These are phyloP conservation scores for Drymonia ruficornis DNA, from an alignment of 2,888 invertebrate species.

Conservation along the genomic window DNA sequence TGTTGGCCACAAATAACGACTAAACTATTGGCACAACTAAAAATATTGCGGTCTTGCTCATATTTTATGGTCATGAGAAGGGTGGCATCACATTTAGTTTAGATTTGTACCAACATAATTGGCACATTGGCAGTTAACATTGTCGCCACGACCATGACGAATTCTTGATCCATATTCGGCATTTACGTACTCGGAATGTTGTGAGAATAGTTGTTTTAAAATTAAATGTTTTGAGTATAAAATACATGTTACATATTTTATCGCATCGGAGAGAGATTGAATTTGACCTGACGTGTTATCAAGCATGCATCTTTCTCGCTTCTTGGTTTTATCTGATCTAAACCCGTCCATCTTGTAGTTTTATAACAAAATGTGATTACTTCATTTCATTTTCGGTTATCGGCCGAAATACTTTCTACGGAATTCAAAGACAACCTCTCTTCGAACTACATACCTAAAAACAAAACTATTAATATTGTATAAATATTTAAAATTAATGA, in stretches of 20 bases:
- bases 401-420: constrained; percentile 4
- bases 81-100: no score
- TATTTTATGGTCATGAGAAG: no score
- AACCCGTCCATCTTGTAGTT: constrained; percentile 1
- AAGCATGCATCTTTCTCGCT: background rate
- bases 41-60: no score
- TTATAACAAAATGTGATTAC: background rate
- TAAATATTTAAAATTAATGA: constrained; percentile 12
- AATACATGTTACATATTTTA: constrained; percentile 22
- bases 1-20: no score
- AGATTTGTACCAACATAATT: no score
- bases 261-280: constrained; percentile 17
- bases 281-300: constrained; percentile 20
- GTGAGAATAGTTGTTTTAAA: constrained; percentile 44
- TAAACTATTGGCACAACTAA: no score
- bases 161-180: constrained; percentile 15
- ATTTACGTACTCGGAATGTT: constrained; percentile 43
- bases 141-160: background rate
- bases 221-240: constrained; percentile 35
- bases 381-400: background rate
- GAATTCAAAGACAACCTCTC: constrained; percentile 20
- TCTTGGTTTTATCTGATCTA: background rate
- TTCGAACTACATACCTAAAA: constrained; percentile 11
- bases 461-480: constrained; percentile 22
- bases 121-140: no score